phyloP scores from a whole-genome alignment of 2,888 invertebrate genomes.

The Ischnus inquisitorius region DNA sequence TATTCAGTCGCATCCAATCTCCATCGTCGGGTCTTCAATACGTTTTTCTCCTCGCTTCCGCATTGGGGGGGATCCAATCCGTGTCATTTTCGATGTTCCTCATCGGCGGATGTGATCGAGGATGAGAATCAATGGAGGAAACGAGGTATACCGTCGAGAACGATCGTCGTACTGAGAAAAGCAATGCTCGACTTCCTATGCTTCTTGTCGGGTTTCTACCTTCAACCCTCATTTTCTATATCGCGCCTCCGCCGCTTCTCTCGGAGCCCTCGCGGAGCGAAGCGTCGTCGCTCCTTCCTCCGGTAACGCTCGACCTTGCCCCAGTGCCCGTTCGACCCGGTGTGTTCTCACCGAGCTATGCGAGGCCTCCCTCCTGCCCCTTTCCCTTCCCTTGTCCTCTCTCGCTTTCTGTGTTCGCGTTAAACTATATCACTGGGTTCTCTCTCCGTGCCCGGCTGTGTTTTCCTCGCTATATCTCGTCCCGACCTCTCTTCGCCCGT shows the following conservation, averaged over 20 bases:
- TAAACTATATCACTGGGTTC: slow-evolving; percentile 50
- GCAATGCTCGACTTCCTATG: not conserved
- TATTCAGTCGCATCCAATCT: slow-evolving; percentile 34
- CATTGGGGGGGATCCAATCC: not conserved
- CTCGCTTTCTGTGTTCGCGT: slow-evolving; percentile 37
- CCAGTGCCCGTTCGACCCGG: slow-evolving; percentile 79
- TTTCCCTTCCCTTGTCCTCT: slow-evolving; percentile 40
- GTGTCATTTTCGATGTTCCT: slow-evolving; percentile 40
- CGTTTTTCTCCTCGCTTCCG: slow-evolving; percentile 7
- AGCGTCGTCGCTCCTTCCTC: slow-evolving; percentile 57
- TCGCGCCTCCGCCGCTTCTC: slow-evolving; percentile 10
- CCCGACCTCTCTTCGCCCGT: slow-evolving; percentile 7
- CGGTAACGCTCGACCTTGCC: slow-evolving; percentile 75
- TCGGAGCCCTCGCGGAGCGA: slow-evolving; percentile 31
- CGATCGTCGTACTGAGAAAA: slow-evolving; percentile 40
- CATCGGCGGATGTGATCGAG: slow-evolving; percentile 11
- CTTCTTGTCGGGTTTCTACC: slow-evolving; percentile 41
- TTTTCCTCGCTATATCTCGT: slow-evolving; percentile 6
- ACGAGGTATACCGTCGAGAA: slow-evolving; percentile 2
- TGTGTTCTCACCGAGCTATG: slow-evolving; percentile 48
- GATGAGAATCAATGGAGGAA: slow-evolving; percentile 62
- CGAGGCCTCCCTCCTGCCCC: slow-evolving; percentile 25
- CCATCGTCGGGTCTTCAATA: not conserved
- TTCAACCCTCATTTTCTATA: slow-evolving; percentile 5
- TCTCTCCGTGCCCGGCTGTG: not conserved